These are phyloP conservation scores for Eutrigla gurnardus DNA, from an alignment of 2,797 vertebrate species.

Conservation along the genomic window DNA sequence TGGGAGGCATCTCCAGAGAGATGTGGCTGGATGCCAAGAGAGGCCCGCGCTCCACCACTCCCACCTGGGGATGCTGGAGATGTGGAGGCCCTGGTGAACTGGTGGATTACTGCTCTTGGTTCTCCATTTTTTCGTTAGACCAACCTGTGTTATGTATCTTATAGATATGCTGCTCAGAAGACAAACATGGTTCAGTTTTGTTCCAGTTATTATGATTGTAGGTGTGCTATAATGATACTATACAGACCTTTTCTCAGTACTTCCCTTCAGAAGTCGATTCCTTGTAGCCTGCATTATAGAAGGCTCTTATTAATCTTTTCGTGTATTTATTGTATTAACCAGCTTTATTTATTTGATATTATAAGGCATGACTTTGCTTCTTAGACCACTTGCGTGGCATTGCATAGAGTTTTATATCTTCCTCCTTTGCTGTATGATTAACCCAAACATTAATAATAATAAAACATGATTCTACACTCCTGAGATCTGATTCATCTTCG, in stretches of 20 bases:
- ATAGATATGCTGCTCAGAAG: slow-evolving; percentile 95
- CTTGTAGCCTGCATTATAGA: slow-evolving; percentile 94
- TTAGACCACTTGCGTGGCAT: slow-evolving; percentile 54
- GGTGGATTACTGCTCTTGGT: slow-evolving; percentile 48
- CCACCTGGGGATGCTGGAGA: slow-evolving; percentile 84
- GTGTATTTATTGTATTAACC: slow-evolving; percentile 92
- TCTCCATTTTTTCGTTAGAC: slow-evolving; percentile 77
- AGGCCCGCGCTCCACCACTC: slow-evolving; percentile 68
- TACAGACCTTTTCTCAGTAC: slow-evolving; percentile 87
- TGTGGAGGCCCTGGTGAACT: slow-evolving; percentile 94
- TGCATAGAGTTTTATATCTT: slow-evolving; percentile 67
- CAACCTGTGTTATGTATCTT: slow-evolving; percentile 90
- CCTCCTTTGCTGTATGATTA: slow-evolving; percentile 68
- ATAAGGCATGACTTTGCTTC: slow-evolving; percentile 61
- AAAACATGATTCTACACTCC: slow-evolving; percentile 55
- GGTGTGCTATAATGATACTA: slow-evolving; percentile 82
- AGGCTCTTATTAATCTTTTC: slow-evolving; percentile 89
- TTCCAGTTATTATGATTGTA: slow-evolving; percentile 82
- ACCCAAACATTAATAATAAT: slow-evolving; percentile 72
- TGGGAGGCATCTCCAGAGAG: slow-evolving; percentile 47
- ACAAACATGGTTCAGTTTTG: slow-evolving; percentile 86
- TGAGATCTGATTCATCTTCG: slow-evolving; percentile 13
- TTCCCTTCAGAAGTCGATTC: slow-evolving; percentile 90
- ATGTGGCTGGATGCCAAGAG: slow-evolving; percentile 56
- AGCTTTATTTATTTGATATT: slow-evolving; percentile 82